A percentile compares a stretch with the other conserved stretches of the same genome.
These are phyloP conservation scores for Agelastica alni DNA, from an alignment of 2,888 invertebrate species.

Conservation along the genomic window DNA sequence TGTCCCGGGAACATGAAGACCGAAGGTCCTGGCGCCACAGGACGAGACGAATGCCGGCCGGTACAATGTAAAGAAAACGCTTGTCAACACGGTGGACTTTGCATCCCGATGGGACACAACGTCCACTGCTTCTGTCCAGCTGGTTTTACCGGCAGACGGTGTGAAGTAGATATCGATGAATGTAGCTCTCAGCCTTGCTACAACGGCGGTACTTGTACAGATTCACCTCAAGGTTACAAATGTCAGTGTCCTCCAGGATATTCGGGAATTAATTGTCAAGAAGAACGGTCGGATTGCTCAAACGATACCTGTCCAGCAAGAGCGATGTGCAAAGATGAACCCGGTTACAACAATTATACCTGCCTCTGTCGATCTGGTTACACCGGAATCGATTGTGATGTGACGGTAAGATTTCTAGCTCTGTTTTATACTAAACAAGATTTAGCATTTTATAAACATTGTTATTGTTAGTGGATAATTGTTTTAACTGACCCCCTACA, in stretches of 20 bases:
- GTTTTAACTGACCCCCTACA: no score
- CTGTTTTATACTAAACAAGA: no score
- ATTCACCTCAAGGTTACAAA: conserved; percentile 88
- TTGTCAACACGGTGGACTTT: conserved; percentile 90
- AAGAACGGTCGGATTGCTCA: conserved; percentile 85
- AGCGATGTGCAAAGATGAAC: conserved; percentile 97
- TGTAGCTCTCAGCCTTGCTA: conserved; percentile 93
- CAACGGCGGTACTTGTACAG: conserved; percentile 90
- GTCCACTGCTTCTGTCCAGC: conserved; percentile 93
- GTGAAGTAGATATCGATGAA: conserved; percentile 94
- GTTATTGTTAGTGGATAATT: no score
- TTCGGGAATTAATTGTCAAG: conserved; percentile 92
- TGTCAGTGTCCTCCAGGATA: conserved; percentile 88
- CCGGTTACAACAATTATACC: conserved; percentile 84
- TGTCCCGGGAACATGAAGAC: conserved; percentile 92
- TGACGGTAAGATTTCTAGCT: conserved; percentile 73
- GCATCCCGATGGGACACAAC: conserved; percentile 84
- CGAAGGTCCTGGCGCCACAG: conserved; percentile 75
- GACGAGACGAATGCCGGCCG: conserved; percentile 83
- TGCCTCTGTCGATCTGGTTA: conserved; percentile 95
- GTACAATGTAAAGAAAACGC: conserved; percentile 86
- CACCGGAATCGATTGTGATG: conserved; percentile 88
- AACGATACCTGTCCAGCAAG: conserved; percentile 92
- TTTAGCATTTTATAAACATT: no score
- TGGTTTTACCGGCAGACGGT: conserved; percentile 89